These are phyloP conservation scores for Eilema sororculum DNA, from an alignment of 2,888 invertebrate genomes.

Conservation along the genomic window DNA sequence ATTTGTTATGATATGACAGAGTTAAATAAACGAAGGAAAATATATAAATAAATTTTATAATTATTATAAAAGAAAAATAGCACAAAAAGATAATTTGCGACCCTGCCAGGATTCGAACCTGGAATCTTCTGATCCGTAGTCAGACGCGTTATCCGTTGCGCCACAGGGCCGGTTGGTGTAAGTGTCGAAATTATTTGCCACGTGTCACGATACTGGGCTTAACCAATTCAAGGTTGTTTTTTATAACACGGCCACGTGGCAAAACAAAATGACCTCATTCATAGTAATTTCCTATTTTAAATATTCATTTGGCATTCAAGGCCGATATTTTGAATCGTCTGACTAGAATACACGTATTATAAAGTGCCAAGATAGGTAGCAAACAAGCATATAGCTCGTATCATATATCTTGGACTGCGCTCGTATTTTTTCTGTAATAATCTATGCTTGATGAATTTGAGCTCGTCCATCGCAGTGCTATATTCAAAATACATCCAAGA, in stretches of 20 bases:
- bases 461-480: too few relatives aligned
- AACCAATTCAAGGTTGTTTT: slow-evolving; percentile 17
- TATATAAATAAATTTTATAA: background rate
- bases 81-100: slow-evolving; percentile 61
- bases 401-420: too few relatives aligned
- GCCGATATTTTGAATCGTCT: background rate
- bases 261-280: slow-evolving; percentile 3
- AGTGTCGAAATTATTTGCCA: slow-evolving; percentile 17
- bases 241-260: background rate
- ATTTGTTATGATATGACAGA: too few relatives aligned
- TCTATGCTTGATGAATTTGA: too few relatives aligned
- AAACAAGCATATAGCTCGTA: background rate
- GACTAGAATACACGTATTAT: too few relatives aligned
- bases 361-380: too few relatives aligned
- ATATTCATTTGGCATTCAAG: background rate
- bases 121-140: slow-evolving; percentile 91
- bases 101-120: slow-evolving; percentile 90
- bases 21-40: background rate
- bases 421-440: too few relatives aligned
- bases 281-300: background rate
- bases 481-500: too few relatives aligned
- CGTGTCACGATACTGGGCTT: background rate
- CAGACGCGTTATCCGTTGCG: slow-evolving; percentile 91
- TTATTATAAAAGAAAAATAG: background rate
- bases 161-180: slow-evolving; percentile 84